Base-by-base conservation (phyloP, 2,888 invertebrate genomes). In the Aradus depressus region DNA sequence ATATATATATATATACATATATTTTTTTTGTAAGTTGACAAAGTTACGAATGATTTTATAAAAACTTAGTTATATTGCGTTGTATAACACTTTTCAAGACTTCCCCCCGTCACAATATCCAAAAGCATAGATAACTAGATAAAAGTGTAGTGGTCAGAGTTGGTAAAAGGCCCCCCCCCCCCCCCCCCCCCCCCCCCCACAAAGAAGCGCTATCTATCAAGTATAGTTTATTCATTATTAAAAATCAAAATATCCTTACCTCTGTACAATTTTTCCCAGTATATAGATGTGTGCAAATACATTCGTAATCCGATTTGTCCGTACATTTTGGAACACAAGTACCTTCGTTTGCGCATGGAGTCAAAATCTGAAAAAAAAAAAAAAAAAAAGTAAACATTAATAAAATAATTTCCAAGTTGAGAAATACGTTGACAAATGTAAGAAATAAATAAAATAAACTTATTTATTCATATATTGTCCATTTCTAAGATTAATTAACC, bases 191-290 rank as follows among this genome's bases (percentile, higher is more conserved):
- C n/a, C n/a, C n/a, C n/a, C n/a, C n/a, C n/a, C n/a, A n/a, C n/a
- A n/a, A n/a, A n/a, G n/a, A n/a, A n/a, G n/a, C n/a, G n/a, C n/a
- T n/a, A n/a, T n/a, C n/a, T n/a, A n/a, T n/a, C n/a, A n/a, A n/a
- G n/a, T n/a, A n/a, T n/a, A n/a, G n/a, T n/a, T n/a, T n/a, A n/a
- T n/a, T n/a, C n/a, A n/a, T n/a, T n/a, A n/a, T n/a, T n/a, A n/a
- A n/a, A n/a, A n/a, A n/a, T n/a, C n/a, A n/a, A 25, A 50, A 5
- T 56, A 60, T 37, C 63, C 66, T 67, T 65, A 83, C 85, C 74
- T 77, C 75, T 39, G 80, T 75, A 68, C 90, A 91, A 70, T 84
- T 81, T 63, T 75, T 77, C 45, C 88, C 90, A 28, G 67, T 74
- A 71, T 79, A 89, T 48, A 79, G 79, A 48, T 73, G 72, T 3